Evolutionary conservation across 2,797 vertebrate genomes (phyloP).

Genomic region (Pseudochaenichthys georgianus): DNA sequence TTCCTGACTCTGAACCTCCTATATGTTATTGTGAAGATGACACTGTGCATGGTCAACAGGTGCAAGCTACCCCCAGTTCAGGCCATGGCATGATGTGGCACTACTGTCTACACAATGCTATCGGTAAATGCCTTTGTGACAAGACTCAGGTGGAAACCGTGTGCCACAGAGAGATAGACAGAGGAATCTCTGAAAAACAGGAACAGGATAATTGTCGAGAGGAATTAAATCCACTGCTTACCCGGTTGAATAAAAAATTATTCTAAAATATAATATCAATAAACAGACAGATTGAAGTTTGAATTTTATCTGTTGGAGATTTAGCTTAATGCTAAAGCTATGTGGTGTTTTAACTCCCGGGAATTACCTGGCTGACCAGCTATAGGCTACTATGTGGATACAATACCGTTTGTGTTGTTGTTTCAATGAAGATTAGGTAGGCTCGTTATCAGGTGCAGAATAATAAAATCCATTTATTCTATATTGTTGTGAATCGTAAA

Average conservation of each 20-base stretch:
- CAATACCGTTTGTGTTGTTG: too few species aligned
- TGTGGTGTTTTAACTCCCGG: too few species aligned
- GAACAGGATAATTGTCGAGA: neutral
- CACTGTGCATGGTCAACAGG: constrained; percentile 13
- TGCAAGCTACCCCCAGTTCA: constrained; percentile 15
- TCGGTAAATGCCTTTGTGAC: constrained; percentile 50
- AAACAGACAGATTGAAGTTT: neutral
- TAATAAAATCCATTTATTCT: too few species aligned
- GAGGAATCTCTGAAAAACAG: neutral
- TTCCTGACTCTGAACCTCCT: constrained; percentile 21
- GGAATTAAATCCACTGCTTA: neutral
- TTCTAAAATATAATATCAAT: neutral
- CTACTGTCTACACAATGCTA: constrained; percentile 5
- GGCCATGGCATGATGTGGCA: constrained; percentile 28
- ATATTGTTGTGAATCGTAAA: too few species aligned
- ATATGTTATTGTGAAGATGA: constrained; percentile 27
- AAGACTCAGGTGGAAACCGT: constrained; percentile 59
- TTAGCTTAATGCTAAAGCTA: too few species aligned
- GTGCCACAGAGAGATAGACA: constrained; percentile 11
- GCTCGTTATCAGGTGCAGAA: too few species aligned
- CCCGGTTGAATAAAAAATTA: neutral
- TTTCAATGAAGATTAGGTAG: too few species aligned
- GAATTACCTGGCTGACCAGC: too few species aligned
- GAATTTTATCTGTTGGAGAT: neutral
- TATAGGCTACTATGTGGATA: too few species aligned